Base-by-base conservation (phyloP, 1,140 invertebrate genomes). In the Thaumetopoea pityocampa region DNA sequence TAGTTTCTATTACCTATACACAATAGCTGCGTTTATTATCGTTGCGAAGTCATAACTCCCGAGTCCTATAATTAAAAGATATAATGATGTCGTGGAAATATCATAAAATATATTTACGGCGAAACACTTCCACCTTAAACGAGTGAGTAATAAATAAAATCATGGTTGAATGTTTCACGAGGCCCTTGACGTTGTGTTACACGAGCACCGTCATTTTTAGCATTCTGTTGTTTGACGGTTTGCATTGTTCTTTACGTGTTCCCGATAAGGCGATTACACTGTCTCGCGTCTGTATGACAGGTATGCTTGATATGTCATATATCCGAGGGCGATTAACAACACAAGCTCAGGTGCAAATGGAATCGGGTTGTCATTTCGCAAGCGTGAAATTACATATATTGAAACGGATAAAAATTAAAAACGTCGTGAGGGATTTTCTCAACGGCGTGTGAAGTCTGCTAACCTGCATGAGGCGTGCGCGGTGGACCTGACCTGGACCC, bases 61-160 rank as follows among this genome's bases (percentile, higher is more conserved):
- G 19, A 43, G 49, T 56, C 48, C 49, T 62, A 54, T 48, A 47
- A 57, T 57, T 43, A 32, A 51, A 51, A 41, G 36, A 56, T 46
- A 50, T 66, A 62, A 71, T 71, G 59, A 71, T 67, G 59, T 55
- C 61, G 52, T 59, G 54, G 34, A 44, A 60, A 61, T 51, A 60
- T 59, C 47, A 64, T 66, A 67, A 68, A 61, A 63, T 37, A 58
- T 64, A 56, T 72, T 67, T 70, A 69, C 51, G 51, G 43, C 40
- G 51, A 65, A 51, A 66, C 70, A 60, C 49, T 63, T 67, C 54
- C 51, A 45, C 55, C 60, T 63, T 55, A 63, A 64, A 44, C 41
- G 57, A 48, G 24, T 9, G 30, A 8, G 29, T 26, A 35, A 49
- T 53, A 57, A 68, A 69, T 56, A 71, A 62, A 62, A 42, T 41